phyloP scores from a whole-genome alignment of 2,113 vertebrate genomes.

The Anas platyrhynchos region DNA sequence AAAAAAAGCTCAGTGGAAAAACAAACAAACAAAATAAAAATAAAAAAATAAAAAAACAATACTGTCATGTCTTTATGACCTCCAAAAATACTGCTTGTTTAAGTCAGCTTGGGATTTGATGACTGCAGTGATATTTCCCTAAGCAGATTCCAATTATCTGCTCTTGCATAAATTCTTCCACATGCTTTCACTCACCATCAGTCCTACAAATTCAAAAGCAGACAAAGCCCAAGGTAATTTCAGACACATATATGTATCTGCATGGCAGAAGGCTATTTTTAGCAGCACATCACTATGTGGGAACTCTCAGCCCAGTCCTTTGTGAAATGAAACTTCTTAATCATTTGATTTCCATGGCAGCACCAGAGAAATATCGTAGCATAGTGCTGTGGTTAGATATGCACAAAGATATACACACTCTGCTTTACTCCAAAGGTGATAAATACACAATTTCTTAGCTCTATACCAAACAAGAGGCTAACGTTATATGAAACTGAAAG shows the following conservation, averaged over 20 bases:
- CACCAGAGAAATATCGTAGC: neutral
- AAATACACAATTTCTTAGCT: rapidly evolving
- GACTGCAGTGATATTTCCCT: slow-evolving; percentile 5
- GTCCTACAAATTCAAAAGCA: neutral
- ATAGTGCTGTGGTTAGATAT: rapidly evolving
- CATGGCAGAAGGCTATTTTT: slow-evolving; percentile 21
- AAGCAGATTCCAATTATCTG: neutral
- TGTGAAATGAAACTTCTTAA: slow-evolving; percentile 26
- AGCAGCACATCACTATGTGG: neutral
- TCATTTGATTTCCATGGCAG: slow-evolving; percentile 39
- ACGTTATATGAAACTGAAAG: neutral
- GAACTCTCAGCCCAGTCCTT: neutral
- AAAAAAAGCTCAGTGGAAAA: neutral
- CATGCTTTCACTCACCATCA: neutral
- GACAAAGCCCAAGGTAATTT: slow-evolving; percentile 14
- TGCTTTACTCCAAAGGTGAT: neutral
- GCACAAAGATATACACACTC: neutral
- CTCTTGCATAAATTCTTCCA: neutral
- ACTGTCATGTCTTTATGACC: neutral
- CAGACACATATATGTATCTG: neutral
- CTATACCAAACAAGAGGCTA: neutral
- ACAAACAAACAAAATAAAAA: too few relatives aligned
- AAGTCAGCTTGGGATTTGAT: slow-evolving; percentile 40
- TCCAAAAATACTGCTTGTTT: neutral
- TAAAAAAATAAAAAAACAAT: neutral